Evolutionary conservation across 2,797 vertebrate species (phyloP), one percentile per base, ranked within the genome.

Genomic region (Gephyroberyx darwinii): DNA sequence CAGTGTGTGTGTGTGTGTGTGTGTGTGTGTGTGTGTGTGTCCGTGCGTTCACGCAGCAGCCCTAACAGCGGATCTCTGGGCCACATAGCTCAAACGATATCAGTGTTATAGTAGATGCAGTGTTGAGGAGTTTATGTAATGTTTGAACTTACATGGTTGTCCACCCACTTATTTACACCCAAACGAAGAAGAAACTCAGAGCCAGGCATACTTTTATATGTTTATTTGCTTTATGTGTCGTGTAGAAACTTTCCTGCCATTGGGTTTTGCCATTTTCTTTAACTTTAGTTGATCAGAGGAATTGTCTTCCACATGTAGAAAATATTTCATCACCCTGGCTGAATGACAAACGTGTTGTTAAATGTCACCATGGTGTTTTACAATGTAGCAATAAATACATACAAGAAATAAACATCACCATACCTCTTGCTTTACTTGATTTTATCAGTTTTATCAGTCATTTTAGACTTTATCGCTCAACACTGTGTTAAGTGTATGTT

Each of bases 71-170:
- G 54, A 56, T 77, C 65, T 58, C 35, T 0, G 45, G 62, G 69
- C 58, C 65, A 65, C 12, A 2, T 20, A 50, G 13, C 65, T 55
- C 52, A 56, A 71, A 80, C 63, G 51, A 45, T 20, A 69, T 64
- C 26, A 26, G 14, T 8, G 22, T 41, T 10, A 41, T 41, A 13
- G 2, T 20, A 74, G 63, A 63, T 50, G 19, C 63, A n/a, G 57
- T 69, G 75, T 69, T 74, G 68, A 67, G 64, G 55, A 70, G 57
- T 71, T 80, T 53, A 77, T 82, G 48, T 52, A 67, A 64, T 78
- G 52, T 69, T 57, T 65, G 31, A 65, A 59, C 57, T 17, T 14
- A 54, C 5, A 41, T 60, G 22, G 59, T 53, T 71, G 33, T 63
- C 41, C 31, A 57, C 48, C 62, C 0, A 57, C 45, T 50, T 45